Base-by-base conservation (phyloP, 2,888 invertebrate species). In the Chouioia cunea region DNA sequence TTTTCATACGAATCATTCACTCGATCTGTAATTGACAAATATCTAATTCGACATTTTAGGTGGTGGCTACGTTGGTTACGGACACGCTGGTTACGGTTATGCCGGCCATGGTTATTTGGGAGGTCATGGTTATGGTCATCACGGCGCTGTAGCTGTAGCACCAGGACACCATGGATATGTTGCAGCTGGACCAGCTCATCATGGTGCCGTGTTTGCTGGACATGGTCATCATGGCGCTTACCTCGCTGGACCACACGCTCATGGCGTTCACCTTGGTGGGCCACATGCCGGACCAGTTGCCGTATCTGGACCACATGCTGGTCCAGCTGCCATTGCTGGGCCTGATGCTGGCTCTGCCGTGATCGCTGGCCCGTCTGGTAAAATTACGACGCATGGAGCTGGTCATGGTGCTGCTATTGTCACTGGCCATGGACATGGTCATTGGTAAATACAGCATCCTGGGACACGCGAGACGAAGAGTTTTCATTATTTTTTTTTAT, bases 281-380 rank as follows among this genome's bases (percentile, higher is more conserved):
- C 85, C 85, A 36, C 76, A 78, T 8, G 74, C 79, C n/a, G 83
- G 83, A 36, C 81, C 83, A 0, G 83, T 82, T 0, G 82, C 82
- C 2, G 59, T 85, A 4, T 74, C 82, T 22, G 85, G 85, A 54
- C 84, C 84, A 10, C 83, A 82, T 58, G 76, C 84, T 0, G 84
- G 83, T 65, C 76, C 71, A 57, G 83, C 83, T 6, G 82, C 83
- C 10, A 80, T 83, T 44, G 77, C 83, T 36, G 83, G 82, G 36
- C 85, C 85, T 3, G 76, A 79, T 36, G 83, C 83, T 10, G 85
- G 84, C 14, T 80, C 82, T 3, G 83, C 81, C 18, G 80, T 85
- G 18, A 85, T 85, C 46, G 78, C 83, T 47, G 85, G 85, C 48
- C 85, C 85, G 36, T 83, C 84, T 14, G 85, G 84, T 48, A 85